These are phyloP conservation scores for Rallus limicola DNA, from an alignment of 2,113 vertebrate genomes.

Conservation along the genomic window DNA sequence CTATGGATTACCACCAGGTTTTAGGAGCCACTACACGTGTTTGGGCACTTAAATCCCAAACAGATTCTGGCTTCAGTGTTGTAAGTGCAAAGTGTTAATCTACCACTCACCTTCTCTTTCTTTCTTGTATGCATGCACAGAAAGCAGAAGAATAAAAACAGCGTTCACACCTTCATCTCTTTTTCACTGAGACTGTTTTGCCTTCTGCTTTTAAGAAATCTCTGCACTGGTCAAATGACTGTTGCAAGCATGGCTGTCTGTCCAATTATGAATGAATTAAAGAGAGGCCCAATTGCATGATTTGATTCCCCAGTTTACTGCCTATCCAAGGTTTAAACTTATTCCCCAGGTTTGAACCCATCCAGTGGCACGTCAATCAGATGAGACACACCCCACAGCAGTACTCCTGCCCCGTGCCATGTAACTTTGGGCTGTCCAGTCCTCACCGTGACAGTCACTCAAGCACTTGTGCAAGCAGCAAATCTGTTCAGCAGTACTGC, in stretches of 20 bases:
- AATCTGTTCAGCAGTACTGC: neutral
- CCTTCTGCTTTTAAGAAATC: neutral
- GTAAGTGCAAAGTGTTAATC: neutral
- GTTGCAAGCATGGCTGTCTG: neutral
- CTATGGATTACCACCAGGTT: neutral
- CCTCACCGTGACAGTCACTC: neutral
- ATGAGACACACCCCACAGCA: neutral
- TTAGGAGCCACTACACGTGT: neutral
- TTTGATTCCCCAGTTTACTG: neutral
- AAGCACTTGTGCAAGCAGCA: neutral
- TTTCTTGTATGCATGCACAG: neutral
- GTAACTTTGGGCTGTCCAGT: neutral
- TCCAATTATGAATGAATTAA: neutral
- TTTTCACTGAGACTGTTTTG: neutral
- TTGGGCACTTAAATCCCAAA: neutral
- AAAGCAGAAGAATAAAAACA: neutral
- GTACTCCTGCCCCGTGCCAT: neutral
- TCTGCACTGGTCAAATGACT: neutral
- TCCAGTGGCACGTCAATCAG: neutral
- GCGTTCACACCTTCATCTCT: neutral
- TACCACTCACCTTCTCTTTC: neutral
- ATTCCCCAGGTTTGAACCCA: neutral
- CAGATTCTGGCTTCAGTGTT: neutral
- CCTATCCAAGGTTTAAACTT: neutral
- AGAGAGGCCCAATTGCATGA: neutral